A percentile compares a stretch with the other conserved stretches of the same genome.
These are phyloP conservation scores for Melanerpes aurifrons DNA, from an alignment of 2,113 vertebrate species.

Conservation along the genomic window DNA sequence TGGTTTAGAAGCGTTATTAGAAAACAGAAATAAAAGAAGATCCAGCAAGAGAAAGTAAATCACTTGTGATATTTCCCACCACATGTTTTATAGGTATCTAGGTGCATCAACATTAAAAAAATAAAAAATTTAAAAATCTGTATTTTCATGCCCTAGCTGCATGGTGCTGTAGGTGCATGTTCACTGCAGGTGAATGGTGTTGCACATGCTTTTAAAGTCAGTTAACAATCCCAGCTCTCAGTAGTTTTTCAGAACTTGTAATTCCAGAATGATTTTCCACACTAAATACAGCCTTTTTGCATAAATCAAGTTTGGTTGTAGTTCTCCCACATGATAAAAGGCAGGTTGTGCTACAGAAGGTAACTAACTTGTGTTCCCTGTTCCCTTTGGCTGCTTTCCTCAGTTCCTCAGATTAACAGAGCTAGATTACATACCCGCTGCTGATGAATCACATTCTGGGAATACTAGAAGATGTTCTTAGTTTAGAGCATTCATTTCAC, in stretches of 20 bases:
- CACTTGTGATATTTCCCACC: background rate
- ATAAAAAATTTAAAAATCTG: background rate
- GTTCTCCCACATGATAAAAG: background rate
- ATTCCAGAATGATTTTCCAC: background rate
- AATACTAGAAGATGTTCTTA: slow-evolving; percentile 19
- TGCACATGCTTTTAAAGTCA: background rate
- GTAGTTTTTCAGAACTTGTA: background rate
- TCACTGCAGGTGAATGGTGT: background rate
- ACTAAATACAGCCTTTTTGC: background rate
- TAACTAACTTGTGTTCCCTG: background rate
- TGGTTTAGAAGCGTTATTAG: background rate
- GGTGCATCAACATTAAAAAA: background rate
- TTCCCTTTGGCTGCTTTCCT: slow-evolving; percentile 14
- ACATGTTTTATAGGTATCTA: background rate
- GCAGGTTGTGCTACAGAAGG: background rate
- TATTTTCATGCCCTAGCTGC: background rate
- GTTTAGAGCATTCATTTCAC: background rate
- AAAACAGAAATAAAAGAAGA: background rate
- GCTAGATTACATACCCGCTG: background rate
- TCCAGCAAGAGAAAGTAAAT: background rate
- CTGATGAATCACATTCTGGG: slow-evolving; percentile 46
- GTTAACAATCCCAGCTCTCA: background rate
- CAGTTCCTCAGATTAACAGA: background rate
- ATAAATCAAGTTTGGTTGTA: background rate
- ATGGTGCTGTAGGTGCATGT: background rate